Evolutionary conservation across 2,888 invertebrate species (phyloP), one percentile per base, ranked within the genome.

Genomic region (Rhagonycha fulva): DNA sequence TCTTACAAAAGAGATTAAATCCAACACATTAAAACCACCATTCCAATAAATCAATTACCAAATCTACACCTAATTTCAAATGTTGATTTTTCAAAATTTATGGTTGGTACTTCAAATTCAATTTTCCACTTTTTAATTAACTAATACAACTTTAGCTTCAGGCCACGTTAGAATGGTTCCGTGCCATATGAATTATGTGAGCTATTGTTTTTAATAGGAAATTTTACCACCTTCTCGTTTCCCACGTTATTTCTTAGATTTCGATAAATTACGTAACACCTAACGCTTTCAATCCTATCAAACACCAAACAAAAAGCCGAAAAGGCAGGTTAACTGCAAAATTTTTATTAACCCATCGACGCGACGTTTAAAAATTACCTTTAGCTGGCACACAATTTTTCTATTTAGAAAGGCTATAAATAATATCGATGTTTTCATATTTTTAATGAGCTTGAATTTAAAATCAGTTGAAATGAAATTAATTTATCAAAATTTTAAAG

Each of bases 71-170:
- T 71, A 66, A 72, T 23, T 28, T 68, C 68, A 62, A 71, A 70
- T 70, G 66, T 71, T 72, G 74, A 76, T 79, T 77, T 76, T 71
- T 62, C 62, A 74, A 69, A 74, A 80, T 81, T 81, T 81, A 81
- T 81, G 80, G 66, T 72, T 80, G 47, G 47, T 47, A 9, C 47
- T 79, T 79, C 80, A 80, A 78, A 76, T 79, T 80, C 81, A 81
- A 81, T 81, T 81, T 81, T 79, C 79, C 71, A 78, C 80, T 77
- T 81, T 81, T 81, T 79, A 81, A 81, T 81, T 81, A 80, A 79
- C 81, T 78, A 78, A 78, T 76, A 78, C 78, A 75, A 72, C 72
- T 76, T 74, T 75, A 70, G 67, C 76, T 74, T 60, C 23, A 62
- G 71, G 76, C 76, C 68, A 74, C 63, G 63, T 71, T 71, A 71